These are phyloP conservation scores for Parapristionchus giblindavisi DNA, from an alignment of 2,888 invertebrate genomes.

Conservation along the genomic window DNA sequence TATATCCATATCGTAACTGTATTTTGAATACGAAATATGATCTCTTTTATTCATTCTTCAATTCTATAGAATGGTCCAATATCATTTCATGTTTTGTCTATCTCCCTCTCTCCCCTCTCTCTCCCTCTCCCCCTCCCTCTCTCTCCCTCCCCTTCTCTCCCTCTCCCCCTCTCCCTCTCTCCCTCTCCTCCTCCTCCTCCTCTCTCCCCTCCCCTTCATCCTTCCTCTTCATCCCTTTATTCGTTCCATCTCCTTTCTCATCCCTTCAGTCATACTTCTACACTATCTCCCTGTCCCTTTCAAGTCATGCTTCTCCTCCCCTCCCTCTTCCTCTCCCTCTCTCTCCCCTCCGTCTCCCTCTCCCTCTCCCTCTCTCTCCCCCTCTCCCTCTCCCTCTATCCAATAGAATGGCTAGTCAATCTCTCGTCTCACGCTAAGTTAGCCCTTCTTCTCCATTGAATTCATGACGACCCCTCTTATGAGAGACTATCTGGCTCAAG, in stretches of 20 bases:
- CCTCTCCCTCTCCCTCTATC: too few relatives aligned
- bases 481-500: too few relatives aligned
- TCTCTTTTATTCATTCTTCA: not conserved
- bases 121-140: not conserved
- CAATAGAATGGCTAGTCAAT: too few relatives aligned
- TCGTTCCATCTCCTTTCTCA: not conserved
- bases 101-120: not conserved
- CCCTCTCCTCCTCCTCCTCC: slow-evolving; percentile 5
- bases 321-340: too few relatives aligned
- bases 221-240: not conserved
- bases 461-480: too few relatives aligned
- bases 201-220: not conserved
- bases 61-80: not conserved
- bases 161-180: not conserved
- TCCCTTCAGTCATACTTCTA: not conserved
- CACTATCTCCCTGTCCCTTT: not conserved
- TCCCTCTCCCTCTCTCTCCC: too few relatives aligned
- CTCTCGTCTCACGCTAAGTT: too few relatives aligned
- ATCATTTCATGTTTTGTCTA: not conserved
- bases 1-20: too few relatives aligned
- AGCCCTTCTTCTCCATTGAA: too few relatives aligned
- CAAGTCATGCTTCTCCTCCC: too few relatives aligned
- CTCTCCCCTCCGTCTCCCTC: too few relatives aligned
- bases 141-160: not conserved
- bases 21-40: too few relatives aligned